A percentile compares a stretch with the other conserved stretches of the same genome.
Evolutionary conservation across 2,888 invertebrate genomes (phyloP).

Genomic region (Phrixothrix hirtus): DNA sequence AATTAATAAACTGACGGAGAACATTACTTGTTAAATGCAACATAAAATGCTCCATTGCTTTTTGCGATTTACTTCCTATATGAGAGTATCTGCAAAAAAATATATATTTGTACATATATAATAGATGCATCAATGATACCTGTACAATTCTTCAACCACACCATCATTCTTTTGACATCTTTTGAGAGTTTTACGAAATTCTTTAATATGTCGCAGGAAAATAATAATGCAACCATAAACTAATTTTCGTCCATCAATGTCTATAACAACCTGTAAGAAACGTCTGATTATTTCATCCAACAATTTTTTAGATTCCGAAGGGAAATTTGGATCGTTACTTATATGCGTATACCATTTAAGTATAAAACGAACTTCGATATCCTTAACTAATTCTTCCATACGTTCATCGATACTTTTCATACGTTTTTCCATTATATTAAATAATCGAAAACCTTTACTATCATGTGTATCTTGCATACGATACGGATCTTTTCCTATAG

Average conservation of each 20-base stretch:
- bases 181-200: slow-evolving; percentile 66
- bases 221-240: slow-evolving; percentile 59
- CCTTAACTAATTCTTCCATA: slow-evolving; percentile 49
- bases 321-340: slow-evolving; percentile 57
- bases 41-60: slow-evolving; percentile 63
- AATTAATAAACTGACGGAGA: slow-evolving; percentile 66
- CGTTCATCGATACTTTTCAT: slow-evolving; percentile 36
- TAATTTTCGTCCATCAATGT: slow-evolving; percentile 54
- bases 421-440: slow-evolving; percentile 1
- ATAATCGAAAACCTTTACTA: slow-evolving; percentile 1
- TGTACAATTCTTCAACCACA: slow-evolving; percentile 59
- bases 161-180: slow-evolving; percentile 59
- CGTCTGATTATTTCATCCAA: slow-evolving; percentile 54
- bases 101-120: slow-evolving; percentile 3
- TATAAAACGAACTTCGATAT: slow-evolving; percentile 58
- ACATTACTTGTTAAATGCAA: slow-evolving; percentile 62
- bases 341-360: slow-evolving; percentile 59
- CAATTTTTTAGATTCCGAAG: slow-evolving; percentile 53
- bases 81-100: slow-evolving; percentile 49
- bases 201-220: slow-evolving; percentile 65
- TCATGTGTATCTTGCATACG: background rate
- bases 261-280: slow-evolving; percentile 50
- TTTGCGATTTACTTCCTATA: slow-evolving; percentile 51
- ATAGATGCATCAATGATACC: no score
- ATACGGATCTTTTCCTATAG: background rate